Evolutionary conservation across 2,113 vertebrate genomes (phyloP).

Genomic region (Hippoglossus stenolepis): DNA sequence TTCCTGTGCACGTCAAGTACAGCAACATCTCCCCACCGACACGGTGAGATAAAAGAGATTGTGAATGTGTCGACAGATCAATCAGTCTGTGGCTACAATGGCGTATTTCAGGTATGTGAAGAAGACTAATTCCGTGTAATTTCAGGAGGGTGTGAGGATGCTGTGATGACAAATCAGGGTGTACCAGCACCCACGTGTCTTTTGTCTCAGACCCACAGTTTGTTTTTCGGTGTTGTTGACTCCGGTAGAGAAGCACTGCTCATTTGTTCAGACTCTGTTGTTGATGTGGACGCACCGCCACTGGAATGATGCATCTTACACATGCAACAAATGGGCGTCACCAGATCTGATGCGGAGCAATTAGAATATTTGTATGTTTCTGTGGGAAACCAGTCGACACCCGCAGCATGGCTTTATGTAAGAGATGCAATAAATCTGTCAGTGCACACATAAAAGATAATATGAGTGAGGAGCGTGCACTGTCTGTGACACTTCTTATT

Average conservation of each 20-base stretch:
- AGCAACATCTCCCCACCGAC: conserved; percentile 6
- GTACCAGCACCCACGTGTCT: conserved; percentile 17
- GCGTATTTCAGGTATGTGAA: conserved; percentile 39
- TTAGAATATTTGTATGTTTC: conserved; percentile 29
- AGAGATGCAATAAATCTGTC: conserved; percentile 24
- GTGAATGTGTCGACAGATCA: conserved; percentile 40
- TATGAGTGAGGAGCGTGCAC: conserved; percentile 6
- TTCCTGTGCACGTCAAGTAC: conserved; percentile 13
- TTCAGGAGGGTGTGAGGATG: conserved; percentile 16
- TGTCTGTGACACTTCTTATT: conserved; percentile 31
- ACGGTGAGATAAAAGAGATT: conserved; percentile 3
- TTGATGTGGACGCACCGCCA: conserved; percentile 36
- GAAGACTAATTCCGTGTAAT: conserved; percentile 32
- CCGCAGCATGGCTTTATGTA: conserved; percentile 13
- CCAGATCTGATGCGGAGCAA: conserved; percentile 5
- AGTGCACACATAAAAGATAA: conserved; percentile 31
- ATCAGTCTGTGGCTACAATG: conserved; percentile 21
- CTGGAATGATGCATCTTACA: conserved; percentile 29
- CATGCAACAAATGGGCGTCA: conserved; percentile 35
- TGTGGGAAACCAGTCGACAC: conserved; percentile 29
- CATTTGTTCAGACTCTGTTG: conserved; percentile 42
- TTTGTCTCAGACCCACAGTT: conserved; percentile 33
- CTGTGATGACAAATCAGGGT: conserved; percentile 52
- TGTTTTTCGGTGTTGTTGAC: conserved; percentile 35
- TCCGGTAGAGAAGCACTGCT: conserved; percentile 3